Evolutionary conservation across 2,797 vertebrate species (phyloP), one percentile per base, ranked within the genome.

Genomic region (Peromyscus aztecus): DNA sequence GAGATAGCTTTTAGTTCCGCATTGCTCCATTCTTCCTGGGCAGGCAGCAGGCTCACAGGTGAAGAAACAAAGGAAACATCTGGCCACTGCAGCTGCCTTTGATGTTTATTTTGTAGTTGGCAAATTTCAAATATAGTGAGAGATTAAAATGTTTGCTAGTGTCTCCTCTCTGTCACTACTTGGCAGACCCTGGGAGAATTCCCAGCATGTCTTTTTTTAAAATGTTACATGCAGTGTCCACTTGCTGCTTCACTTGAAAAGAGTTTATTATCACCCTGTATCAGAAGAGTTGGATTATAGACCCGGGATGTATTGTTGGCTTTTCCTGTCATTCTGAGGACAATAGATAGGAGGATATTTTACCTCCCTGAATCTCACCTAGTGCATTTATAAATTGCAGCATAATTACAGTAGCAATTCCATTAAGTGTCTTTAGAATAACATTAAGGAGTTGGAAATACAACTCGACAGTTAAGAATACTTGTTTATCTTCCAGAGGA

Each of bases 21-120:
- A 10, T 52, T n/a, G 43, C 46, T 94, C 49, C 46, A 40, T 88
- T 96, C 57, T 77, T 92, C 57, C 43, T 49, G 23, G 65, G 69
- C 81, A 69, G 86, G 40, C 40, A 92, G 0, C 0, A 49, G 40
- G 67, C 12, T 2, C 24, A 6, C 37, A 88, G 80, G 61, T 61
- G 73, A 96, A 87, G 63, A 89, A 90, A 85, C 77, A 88, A 95
- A 85, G 85, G 61, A 82, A 91, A 87, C 90, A 90, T 90, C 96
- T 90, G 92, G 85, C 67, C 17, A 14, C 81, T 5, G 7, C 71
- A 84, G 81, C 90, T 95, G 89, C 52, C 93, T 96, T 77, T 86
- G 73, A 57, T 75, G 34, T 83, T 92, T 75, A 86, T 96, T 96
- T 96, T 63, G 52, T 78, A 43, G 61, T 73, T 90, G 86, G 94